Base-by-base conservation (phyloP, 2,113 vertebrate genomes). In the Athene noctua region DNA sequence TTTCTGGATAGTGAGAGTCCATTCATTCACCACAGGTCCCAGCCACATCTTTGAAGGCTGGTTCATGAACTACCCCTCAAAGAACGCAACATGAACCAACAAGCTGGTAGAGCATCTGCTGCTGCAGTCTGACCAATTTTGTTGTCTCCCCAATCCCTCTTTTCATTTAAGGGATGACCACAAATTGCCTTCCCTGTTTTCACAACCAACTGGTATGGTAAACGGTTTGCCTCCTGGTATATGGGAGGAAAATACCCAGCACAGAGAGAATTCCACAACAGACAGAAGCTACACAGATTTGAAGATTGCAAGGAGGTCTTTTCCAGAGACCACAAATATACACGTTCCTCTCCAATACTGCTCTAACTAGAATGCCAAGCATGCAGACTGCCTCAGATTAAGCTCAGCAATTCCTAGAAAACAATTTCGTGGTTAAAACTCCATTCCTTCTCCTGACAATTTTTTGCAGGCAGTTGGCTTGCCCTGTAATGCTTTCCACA, bases 341-440 rank as follows among this genome's bases (percentile, higher is more conserved):
- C 32, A 34, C 0, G 0, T 10, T 34, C 42, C 40, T 52, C 83
- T 59, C 67, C 67, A 68, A 6, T 3, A 17, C 44, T 58, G 75
- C 92, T 38, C 54, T 15, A 46, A 34, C 6, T 8, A 55, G 71
- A 61, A 81, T 7, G 74, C 86, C 58, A 58, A 70, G 72, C 63
- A 13, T 40, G 67, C 51, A n/a, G 72, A 55, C 51, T 3, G 9
- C 90, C 93, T 77, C 67, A 30, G 68, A 42, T 13, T 58, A 68
- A 78, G 79, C 52, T 85, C 54, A 30, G 65, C 52, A 66, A n/a
- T 95, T 96, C 96, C 89, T 92, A 86, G 91, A 95, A 91, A 91
- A 81, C 91, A 73, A 38, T 67, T 86, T 3, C 0, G 8, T 92
- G 89, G 91, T 87, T 91, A 62, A 68, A 91, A 38, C 57, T 38